Base-by-base conservation (phyloP, 2,113 vertebrate species). In the Grammomys surdaster region DNA sequence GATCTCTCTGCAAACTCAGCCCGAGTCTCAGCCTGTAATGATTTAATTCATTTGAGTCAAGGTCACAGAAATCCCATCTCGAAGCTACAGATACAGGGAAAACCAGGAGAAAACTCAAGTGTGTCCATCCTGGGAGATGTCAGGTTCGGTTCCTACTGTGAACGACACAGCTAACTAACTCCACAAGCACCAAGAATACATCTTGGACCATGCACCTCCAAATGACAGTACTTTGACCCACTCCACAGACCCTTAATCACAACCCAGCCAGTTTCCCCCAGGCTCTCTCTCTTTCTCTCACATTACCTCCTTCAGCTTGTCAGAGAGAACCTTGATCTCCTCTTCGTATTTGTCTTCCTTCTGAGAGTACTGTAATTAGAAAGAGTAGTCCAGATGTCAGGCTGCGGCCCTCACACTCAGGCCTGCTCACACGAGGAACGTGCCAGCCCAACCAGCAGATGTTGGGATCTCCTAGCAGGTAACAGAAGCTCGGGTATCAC, bases 331-430 rank as follows among this genome's bases (percentile, higher is more conserved):
- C 99, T 99, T 99, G 98, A 99, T 99, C 98, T 99, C 99, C 97
- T 99, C 99, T 98, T 99, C 99, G 63, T 99, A 99, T 96, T 99
- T 99, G 98, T 99, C 99, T 98, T 99, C 99, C 97, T 99, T 99
- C 99, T 99, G 99, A 0, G 99, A 99, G 98, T 99, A 99, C 99
- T 99, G 99, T 97, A 98, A 99, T 97, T 88, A 98, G 94, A 98
- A 98, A 98, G 92, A 94, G 90, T n/a, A 81, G 89, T 89, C 94
- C 89, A 93, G 76, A 88, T 96, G 96, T 99, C 96, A 98, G 92
- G 96, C 82, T 1, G 14, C 4, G 12, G 95, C 78, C 76, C 85
- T 54, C 43, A 4, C 63, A 43, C 82, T 46, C 58, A 1, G 0
- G 43, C 93, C 95, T 89, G 67, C 96, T 36, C 33, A 93, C 56